phyloP scores from a whole-genome alignment of 2,797 vertebrate species.

The Tapirus indicus region DNA sequence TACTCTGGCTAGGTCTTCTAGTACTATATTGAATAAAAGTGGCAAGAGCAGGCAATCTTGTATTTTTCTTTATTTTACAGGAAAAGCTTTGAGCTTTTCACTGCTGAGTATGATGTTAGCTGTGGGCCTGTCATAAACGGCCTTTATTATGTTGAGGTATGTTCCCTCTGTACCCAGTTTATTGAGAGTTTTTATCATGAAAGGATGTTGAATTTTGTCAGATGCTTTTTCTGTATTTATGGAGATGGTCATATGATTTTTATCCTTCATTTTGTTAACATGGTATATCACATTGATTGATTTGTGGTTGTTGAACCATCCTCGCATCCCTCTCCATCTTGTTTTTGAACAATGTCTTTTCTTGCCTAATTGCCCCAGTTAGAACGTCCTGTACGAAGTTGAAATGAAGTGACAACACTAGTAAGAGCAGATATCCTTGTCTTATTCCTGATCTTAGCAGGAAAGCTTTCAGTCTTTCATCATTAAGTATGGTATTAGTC shows the following conservation, averaged over 20 bases:
- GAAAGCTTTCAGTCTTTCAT: not conserved
- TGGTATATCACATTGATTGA: not conserved
- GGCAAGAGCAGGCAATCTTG: not conserved
- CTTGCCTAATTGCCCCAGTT: not conserved
- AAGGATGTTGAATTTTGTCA: not conserved
- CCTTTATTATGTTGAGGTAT: not conserved
- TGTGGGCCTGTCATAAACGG: not conserved
- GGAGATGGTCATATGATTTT: not conserved
- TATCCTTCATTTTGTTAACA: not conserved
- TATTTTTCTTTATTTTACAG: not conserved
- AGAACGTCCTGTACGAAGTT: not conserved
- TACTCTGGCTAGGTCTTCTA: not conserved
- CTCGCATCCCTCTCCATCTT: too few species aligned
- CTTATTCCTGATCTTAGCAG: not conserved
- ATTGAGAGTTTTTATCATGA: not conserved
- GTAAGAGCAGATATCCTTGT: not conserved
- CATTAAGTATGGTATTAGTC: not conserved
- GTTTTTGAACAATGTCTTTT: not conserved
- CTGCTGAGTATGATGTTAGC: not conserved
- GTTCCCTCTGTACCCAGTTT: not conserved
- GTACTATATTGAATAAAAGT: not conserved
- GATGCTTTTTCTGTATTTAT: not conserved
- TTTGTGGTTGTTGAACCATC: too few species aligned
- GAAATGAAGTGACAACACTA: too few species aligned
- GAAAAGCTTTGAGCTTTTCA: not conserved